Conservation (phyloP, 2,797 vertebrate genomes). For the Trachurus trachurus region DNA sequence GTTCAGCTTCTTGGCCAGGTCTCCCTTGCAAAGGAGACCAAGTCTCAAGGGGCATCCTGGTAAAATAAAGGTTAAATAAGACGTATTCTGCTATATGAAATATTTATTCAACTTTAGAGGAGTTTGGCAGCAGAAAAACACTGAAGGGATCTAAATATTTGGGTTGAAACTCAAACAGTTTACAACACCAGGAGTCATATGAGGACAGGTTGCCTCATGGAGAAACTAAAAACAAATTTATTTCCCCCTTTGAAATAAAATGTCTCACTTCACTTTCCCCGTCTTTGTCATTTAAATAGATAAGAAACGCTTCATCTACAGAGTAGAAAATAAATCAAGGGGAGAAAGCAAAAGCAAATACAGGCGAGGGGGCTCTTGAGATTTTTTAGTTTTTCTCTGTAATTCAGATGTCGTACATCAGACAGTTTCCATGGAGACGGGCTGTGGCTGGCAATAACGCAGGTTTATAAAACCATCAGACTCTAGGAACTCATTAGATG, state of each 20-base stretch:
- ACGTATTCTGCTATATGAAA: no score
- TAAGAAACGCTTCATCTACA: neutral
- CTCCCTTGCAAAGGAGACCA: no score
- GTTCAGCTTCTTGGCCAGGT: no score
- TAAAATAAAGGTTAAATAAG: no score
- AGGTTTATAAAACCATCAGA: slow-evolving; percentile 10
- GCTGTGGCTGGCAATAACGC: slow-evolving; percentile 22
- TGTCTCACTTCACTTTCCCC: neutral
- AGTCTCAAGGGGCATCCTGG: no score
- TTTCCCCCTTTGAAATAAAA: neutral
- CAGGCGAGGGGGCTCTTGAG: neutral
- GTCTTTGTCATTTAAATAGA: neutral
- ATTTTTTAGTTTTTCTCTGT: neutral
- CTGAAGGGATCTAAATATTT: neutral
- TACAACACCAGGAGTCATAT: neutral
- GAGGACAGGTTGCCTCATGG: neutral
- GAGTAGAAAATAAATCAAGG: neutral
- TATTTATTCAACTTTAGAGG: neutral
- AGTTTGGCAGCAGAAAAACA: neutral
- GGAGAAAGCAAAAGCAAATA: neutral
- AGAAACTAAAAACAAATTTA: neutral
- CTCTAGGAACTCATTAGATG: neutral
- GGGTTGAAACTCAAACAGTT: neutral
- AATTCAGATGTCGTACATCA: slow-evolving; percentile 18
- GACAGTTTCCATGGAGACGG: slow-evolving; percentile 42